Conservation (phyloP, 2,113 vertebrate species). For the Eira barbara region DNA sequence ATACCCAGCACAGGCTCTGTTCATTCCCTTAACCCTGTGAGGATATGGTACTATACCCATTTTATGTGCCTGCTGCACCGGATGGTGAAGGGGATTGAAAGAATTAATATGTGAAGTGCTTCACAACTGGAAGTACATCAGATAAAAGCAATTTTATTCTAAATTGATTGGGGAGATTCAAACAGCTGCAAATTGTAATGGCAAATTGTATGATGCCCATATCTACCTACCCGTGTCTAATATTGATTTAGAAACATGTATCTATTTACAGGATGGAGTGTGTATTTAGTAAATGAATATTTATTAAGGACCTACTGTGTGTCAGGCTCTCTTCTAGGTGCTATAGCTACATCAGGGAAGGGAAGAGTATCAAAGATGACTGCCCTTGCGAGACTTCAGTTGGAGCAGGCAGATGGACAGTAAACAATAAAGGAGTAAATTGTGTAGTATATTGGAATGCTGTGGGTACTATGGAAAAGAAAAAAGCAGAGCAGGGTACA, state of each 20-base stretch:
- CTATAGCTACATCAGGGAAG: neutral
- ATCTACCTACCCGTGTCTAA: neutral
- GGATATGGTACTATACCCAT: neutral
- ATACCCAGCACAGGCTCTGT: neutral
- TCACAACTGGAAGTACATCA: neutral
- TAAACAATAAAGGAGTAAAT: neutral
- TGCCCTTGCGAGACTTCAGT: neutral
- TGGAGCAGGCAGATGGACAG: neutral
- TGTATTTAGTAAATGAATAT: neutral
- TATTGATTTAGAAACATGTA: neutral
- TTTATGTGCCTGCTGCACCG: neutral
- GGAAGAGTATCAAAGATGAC: neutral
- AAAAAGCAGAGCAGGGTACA: neutral
- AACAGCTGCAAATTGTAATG: neutral
- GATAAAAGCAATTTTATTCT: neutral
- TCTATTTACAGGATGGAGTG: neutral
- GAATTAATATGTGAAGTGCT: neutral
- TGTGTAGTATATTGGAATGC: neutral
- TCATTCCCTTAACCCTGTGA: neutral
- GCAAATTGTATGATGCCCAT: neutral
- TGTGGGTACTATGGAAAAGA: neutral
- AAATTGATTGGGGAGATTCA: neutral
- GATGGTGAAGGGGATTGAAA: neutral
- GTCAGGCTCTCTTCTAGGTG: neutral
- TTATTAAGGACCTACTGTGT: neutral